A percentile compares a stretch with the other conserved stretches of the same genome.
Conservation (phyloP, 2,113 vertebrate species). For the Pelecanus crispus region DNA sequence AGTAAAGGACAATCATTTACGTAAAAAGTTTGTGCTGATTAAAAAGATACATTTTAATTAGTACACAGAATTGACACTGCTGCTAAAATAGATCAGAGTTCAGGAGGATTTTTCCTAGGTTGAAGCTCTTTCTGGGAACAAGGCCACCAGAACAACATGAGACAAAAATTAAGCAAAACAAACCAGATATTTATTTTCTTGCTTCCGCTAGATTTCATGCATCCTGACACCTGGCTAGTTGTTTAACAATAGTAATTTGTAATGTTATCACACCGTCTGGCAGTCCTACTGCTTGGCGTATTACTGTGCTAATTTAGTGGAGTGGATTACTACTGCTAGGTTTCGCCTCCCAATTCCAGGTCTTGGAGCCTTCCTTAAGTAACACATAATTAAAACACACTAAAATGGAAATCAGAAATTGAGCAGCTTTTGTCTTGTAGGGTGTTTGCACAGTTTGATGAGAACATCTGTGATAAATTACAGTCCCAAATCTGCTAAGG, state of each 20-base stretch:
- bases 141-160: conserved; percentile 32
- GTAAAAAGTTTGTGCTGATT: neutral
- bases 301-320: conserved; percentile 79
- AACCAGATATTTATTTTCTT: conserved; percentile 52
- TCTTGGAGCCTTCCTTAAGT: conserved; percentile 32
- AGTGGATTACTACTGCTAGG: conserved; percentile 47
- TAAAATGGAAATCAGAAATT: conserved; percentile 57
- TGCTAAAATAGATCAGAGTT: neutral
- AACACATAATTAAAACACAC: conserved; percentile 41
- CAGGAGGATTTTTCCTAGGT: neutral
- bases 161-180: conserved; percentile 35
- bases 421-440: conserved; percentile 57
- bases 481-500: conserved; percentile 70
- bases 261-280: conserved; percentile 69
- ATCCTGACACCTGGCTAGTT: conserved; percentile 74
- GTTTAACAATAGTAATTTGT: conserved; percentile 71
- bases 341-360: conserved; percentile 22
- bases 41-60: neutral
- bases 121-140: neutral
- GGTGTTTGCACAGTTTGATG: conserved; percentile 66
- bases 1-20: neutral
- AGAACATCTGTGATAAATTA: conserved; percentile 79
- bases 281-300: conserved; percentile 64
- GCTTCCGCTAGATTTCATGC: conserved; percentile 59
- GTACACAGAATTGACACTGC: neutral